These are phyloP conservation scores for Parazoanthus atlanticus DNA, from an alignment of 92 coral and sea anemone genomes.

Conservation along the genomic window DNA sequence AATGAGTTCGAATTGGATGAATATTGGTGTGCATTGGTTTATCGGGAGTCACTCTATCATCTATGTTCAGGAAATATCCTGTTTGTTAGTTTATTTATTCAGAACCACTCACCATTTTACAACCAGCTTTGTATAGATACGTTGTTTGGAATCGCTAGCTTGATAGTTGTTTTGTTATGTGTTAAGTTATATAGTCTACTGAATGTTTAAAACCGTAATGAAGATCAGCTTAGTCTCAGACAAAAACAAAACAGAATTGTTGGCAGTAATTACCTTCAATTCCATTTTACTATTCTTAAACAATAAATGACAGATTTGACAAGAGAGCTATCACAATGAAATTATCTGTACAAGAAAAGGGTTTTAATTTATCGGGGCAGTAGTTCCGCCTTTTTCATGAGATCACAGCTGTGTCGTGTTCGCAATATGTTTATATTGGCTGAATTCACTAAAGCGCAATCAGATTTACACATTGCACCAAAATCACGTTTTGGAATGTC, in stretches of 20 bases:
- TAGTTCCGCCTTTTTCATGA: not conserved
- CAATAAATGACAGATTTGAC: not conserved
- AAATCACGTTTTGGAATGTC: not conserved
- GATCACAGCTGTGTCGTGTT: not conserved
- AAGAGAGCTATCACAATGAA: not conserved
- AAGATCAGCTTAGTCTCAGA: not conserved
- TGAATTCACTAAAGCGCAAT: not conserved
- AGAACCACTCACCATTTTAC: too few species aligned
- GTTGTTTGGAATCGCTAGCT: not conserved
- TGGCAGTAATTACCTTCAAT: not conserved
- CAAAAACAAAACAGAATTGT: constrained; percentile 1
- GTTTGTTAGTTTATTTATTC: not conserved
- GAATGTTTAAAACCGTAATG: not conserved
- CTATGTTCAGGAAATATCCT: not conserved
- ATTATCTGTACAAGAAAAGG: not conserved
- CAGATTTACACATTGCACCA: not conserved
- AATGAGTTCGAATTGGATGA: not conserved
- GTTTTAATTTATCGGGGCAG: not conserved
- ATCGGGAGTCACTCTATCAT: not conserved
- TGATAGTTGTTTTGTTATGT: too few species aligned
- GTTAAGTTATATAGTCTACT: not conserved
- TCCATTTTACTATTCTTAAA: not conserved
- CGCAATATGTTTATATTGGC: not conserved
- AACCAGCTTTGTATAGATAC: not conserved
- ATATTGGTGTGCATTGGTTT: not conserved